Evolutionary conservation across 2,113 vertebrate species (phyloP), one percentile per base, ranked within the genome.

Genomic region (Peromyscus californicus): DNA sequence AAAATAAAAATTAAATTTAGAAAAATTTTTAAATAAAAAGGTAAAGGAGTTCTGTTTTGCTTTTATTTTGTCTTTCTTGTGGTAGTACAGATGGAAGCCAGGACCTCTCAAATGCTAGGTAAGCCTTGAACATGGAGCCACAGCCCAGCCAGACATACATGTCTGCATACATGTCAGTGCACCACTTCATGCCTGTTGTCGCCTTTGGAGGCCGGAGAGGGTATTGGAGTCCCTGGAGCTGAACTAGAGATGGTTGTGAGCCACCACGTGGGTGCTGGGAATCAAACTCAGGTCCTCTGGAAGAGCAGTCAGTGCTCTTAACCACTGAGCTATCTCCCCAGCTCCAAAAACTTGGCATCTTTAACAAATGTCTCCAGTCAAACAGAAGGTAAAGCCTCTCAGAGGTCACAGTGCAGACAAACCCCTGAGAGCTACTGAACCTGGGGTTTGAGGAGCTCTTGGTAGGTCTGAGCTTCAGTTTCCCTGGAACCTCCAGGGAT

Each of bases 391-490:
- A 22, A 2, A 36, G 42, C 36, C 39, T 72, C 54, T 48, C 33
- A 17, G 24, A 45, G 3, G 15, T 69, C 1, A 21, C 24, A 1
- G 72, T 3, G 8, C 17, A 42, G 2, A 19, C 7, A 15, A 11
- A 2, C 26, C 61, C 26, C n/a, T 51, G 16, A 2, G 45, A n/a
- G 13, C 33, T 24, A 13, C 31, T 31, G 19, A 39, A 69, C 31
- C 54, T 70, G 11, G 17, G 48, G 15, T 63, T 45, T 16, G 24
- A 39, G 8, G 48, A 61, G 39, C 59, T 48, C 5, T 1, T n/a
- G 57, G 69, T 22, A 3, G 59, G 65, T 36, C 59, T 16, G 26
- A 69, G 69, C 5, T 4, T 24, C 3, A 21, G 26, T 31, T 13
- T 39, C n/a, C 45, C 48, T 57, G 6, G 9, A 10, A 11, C 7